These are phyloP conservation scores for Cotesia glomerata DNA, from an alignment of 1,140 invertebrate species.

Conservation along the genomic window DNA sequence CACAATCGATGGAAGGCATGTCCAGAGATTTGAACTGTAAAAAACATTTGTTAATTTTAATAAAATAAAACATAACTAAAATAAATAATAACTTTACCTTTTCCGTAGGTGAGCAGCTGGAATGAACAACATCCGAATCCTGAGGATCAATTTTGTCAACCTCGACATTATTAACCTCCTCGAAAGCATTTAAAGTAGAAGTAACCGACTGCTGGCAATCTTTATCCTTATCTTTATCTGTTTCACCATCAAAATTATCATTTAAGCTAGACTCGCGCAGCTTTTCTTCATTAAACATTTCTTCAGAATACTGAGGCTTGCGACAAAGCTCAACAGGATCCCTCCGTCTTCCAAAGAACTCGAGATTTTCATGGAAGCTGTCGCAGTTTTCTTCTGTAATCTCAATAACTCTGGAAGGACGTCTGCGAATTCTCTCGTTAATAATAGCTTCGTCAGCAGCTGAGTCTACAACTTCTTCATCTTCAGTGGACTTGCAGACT, in stretches of 20 bases:
- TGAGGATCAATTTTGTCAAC: neutral
- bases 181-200: neutral
- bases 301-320: constrained; percentile 17
- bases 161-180: neutral
- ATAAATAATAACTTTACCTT: too few relatives aligned
- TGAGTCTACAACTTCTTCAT: constrained; percentile 23
- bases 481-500: constrained; percentile 33
- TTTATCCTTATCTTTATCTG: constrained; percentile 1
- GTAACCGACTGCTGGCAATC: constrained; percentile 2
- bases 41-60: too few relatives aligned
- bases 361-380: constrained; percentile 58
- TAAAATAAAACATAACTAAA: too few relatives aligned
- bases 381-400: constrained; percentile 60
- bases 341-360: constrained; percentile 53
- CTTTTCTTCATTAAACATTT: constrained; percentile 25
- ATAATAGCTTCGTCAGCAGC: constrained; percentile 30
- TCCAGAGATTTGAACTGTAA: constrained; percentile 47
- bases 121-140: neutral
- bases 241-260: constrained; percentile 16
- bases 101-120: too few relatives aligned
- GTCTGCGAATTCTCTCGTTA: constrained; percentile 32
- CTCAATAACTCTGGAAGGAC: constrained; percentile 50
- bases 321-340: constrained; percentile 33
- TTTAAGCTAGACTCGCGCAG: constrained; percentile 6
- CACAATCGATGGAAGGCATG: constrained; percentile 57